phyloP scores from a whole-genome alignment of 2,113 vertebrate genomes.

The Dendropsophus ebraccatus region DNA sequence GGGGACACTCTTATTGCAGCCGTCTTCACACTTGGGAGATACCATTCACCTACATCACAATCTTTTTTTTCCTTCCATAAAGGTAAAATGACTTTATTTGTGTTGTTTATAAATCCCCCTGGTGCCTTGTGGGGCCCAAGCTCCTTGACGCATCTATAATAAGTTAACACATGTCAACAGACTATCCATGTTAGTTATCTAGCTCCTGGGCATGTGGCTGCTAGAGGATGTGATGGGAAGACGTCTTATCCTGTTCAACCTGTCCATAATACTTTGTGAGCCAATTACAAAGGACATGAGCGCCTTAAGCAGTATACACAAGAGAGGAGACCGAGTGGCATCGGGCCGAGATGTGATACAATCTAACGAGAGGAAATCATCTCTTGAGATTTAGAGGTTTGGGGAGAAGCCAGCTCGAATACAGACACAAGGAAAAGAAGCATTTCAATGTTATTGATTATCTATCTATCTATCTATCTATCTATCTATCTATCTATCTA shows the following conservation, averaged over 20 bases:
- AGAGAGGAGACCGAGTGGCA: not conserved
- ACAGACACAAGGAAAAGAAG: not conserved
- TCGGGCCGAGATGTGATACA: not conserved
- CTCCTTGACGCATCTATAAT: not conserved
- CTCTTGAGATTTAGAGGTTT: not conserved
- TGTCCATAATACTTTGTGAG: not conserved
- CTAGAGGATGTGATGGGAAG: not conserved
- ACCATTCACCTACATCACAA: not conserved
- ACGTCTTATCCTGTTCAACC: not conserved
- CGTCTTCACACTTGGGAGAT: not conserved
- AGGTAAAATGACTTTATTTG: not conserved
- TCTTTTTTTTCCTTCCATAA: not conserved
- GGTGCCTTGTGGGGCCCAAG: not conserved
- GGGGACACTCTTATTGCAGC: not conserved
- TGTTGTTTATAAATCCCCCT: not conserved
- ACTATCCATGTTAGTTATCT: not conserved
- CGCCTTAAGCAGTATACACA: not conserved
- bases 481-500: no score
- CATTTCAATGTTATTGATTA: no score
- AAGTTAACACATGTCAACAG: not conserved
- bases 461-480: no score
- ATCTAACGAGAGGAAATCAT: not conserved
- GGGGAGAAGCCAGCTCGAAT: not conserved
- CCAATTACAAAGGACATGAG: slow-evolving; percentile 10
- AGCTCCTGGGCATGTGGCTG: not conserved